Evolutionary conservation across 2,797 vertebrate species (phyloP), one percentile per base, ranked within the genome.

Genomic region (Crypturellus tataupa): DNA sequence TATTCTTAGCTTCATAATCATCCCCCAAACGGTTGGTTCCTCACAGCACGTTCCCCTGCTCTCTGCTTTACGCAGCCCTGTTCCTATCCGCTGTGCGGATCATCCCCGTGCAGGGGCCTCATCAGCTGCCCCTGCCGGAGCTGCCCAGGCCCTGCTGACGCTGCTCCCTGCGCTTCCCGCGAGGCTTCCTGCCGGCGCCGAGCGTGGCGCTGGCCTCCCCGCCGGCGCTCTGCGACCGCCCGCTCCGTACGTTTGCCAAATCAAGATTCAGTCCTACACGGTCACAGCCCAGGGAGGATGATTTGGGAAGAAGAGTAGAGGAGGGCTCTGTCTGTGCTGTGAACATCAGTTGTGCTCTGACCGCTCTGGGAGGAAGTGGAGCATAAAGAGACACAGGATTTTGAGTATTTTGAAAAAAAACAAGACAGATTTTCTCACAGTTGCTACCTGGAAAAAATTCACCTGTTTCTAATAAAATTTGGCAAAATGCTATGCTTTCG

Each of bases 401-500:
- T 42, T 5, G 33, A 70, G 5, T 70, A 49, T 82, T 93, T 65
- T 81, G 18, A 79, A 56, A 81, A 55, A 85, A 51, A 58, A 62
- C 7, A 59, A 23, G 31, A 6, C 55, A 21, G n/a, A 58, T 31
- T 60, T 68, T 17, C 5, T 87, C 8, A 40, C 59, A 56, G 14
- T 33, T 90, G 12, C 8, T 89, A 78, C 20, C 6, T 2, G 19
- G 6, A 2, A 9, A 31, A 53, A 21, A 44, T 75, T 11, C 20
- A 1, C 37, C 14, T 88, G 29, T 85, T 90, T 89, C 49, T 79
- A 76, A 71, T 46, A 79, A 90, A 86, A 67, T 81, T 42, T 76
- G 37, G 15, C 33, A 82, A 92, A 95, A 87, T 21, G 6, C 25
- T 90, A 46, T 89, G 46, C 35, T 85, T 89, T 92, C n/a, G 13